Evolutionary conservation across 2,888 invertebrate genomes (phyloP), one percentile per base, ranked within the genome.

Genomic region (Eristalis tenax): DNA sequence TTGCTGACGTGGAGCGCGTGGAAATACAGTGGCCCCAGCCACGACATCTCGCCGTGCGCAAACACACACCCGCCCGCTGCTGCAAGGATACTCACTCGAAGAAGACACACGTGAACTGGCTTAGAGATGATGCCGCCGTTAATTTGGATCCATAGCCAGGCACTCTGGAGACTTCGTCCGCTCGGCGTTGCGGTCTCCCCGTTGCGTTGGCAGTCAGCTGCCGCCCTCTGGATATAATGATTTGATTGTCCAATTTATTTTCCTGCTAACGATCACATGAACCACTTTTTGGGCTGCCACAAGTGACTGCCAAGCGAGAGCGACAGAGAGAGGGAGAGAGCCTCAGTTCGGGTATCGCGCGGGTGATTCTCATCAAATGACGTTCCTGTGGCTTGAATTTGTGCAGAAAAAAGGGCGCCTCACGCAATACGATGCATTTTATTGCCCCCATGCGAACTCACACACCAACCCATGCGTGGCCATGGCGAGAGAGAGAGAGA

Each of bases 221-320:
- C 50, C 26, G 61, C 66, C 66, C 50, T 50, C 50, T 18, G 68
- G 69, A 74, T 63, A 79, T 91, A 92, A 92, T 92, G 90, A 91
- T 91, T 91, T 92, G 90, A 91, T 92, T 91, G 91, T 90, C 90
- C 90, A 91, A 90, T 92, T 91, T 91, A 91, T 91, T 89, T 89
- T 89, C 90, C 86, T 90, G 76, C 87, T 91, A 91, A 91, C 91
- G 90, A 91, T 90, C 90, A 89, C 88, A 79, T 87, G 87, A 87
- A 69, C 64, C 76, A 83, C 71, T 66, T 79, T 86, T 79, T 65
- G 59, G 57, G 63, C 4, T 38, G 4, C 38, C 38, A 38, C 38
- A 32, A 32, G 32, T 32, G 32, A 32, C 32, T 10, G 0, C 32
- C 8, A 1, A 32, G 32, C 10, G 32, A 10, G 32, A 32, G 32